Base-by-base conservation (phyloP, 2,888 invertebrate genomes). In the Aelia acuminata region DNA sequence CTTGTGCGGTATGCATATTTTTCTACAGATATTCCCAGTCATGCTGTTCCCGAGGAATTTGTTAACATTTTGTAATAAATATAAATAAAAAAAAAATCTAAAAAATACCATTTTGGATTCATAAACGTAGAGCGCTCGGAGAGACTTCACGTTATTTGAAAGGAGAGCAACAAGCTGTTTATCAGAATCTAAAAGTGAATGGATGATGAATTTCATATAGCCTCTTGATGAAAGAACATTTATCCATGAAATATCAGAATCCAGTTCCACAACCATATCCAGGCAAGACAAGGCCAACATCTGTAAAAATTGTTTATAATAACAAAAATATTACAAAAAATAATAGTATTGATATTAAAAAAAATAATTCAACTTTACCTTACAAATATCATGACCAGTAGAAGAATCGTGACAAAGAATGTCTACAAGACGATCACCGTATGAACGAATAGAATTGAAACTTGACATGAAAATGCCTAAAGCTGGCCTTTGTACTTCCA, bases 361-460 rank as follows among this genome's bases (percentile, higher is more conserved):
- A 8, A 39, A 5, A 75, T 80, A 43, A 80, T 80, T 80, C 43
- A 43, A 47, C 39, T 43, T 80, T 75, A 93, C 93, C 91, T 97
- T 95, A 91, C 97, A 97, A 20, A 98, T 96, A 91, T 98, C 97
- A 91, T 97, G 97, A 0, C 97, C 97, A 1, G 96, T 96, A 18
- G 96, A 96, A 89, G 96, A 96, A 92, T 98, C 98, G 88, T 96
- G 95, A 90, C 97, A 97, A 87, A 98, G 92, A 53, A 95, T 95
- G 90, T 96, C 95, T 91, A 97, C 95, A 84, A 98, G 92, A 91
- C 95, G 95, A 90, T 97, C 96, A 0, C 97, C 97, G 91, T 96
- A 97, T 8, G 95, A 94, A 75, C 89, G 84, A 15, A 90, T 88
- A 0, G 90, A 89, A 87, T 90, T 90, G 15, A 87, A 63, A 31